These are phyloP conservation scores for Caenorhabditis inopinata DNA, from an alignment of 1,140 invertebrate genomes.

Conservation along the genomic window DNA sequence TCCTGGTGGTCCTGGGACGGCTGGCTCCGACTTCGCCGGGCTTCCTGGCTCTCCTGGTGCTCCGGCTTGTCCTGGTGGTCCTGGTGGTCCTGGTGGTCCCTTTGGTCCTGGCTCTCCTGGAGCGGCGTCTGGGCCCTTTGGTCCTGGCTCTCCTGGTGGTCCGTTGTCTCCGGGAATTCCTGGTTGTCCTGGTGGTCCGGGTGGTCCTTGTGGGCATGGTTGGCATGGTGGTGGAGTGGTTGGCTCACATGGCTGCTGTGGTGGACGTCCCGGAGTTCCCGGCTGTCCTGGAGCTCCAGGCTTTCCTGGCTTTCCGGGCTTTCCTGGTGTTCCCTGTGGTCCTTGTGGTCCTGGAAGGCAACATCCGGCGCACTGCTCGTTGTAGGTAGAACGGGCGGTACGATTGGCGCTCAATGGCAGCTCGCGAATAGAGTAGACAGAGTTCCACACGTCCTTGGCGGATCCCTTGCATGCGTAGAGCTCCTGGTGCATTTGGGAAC, in stretches of 20 bases:
- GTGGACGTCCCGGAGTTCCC: slow-evolving; percentile 54
- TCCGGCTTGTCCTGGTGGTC: slow-evolving; percentile 53
- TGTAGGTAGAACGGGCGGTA: slow-evolving; percentile 61
- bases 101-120: slow-evolving; percentile 45
- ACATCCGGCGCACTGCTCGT: slow-evolving; percentile 57
- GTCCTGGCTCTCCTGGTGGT: slow-evolving; percentile 53
- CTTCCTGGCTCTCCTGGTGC: slow-evolving; percentile 48
- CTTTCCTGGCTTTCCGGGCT: slow-evolving; percentile 45
- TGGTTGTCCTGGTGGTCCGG: slow-evolving; percentile 50
- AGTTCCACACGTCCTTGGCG: slow-evolving; percentile 54
- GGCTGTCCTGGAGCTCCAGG: slow-evolving; percentile 50
- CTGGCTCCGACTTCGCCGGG: slow-evolving; percentile 42
- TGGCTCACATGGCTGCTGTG: slow-evolving; percentile 55
- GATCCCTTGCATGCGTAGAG: slow-evolving; percentile 51
- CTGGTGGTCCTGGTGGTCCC: slow-evolving; percentile 46
- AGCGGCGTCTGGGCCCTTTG: slow-evolving; percentile 50
- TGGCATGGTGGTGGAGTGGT: slow-evolving; percentile 58
- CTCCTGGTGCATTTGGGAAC: slow-evolving; percentile 45
- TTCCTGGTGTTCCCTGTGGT: slow-evolving; percentile 46
- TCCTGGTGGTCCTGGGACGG: slow-evolving; percentile 52
- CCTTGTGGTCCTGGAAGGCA: slow-evolving; percentile 56
- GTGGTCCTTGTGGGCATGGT: slow-evolving; percentile 55
- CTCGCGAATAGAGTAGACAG: slow-evolving; percentile 53
- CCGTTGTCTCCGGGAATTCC: slow-evolving; percentile 51
- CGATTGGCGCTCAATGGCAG: slow-evolving; percentile 48